These are phyloP conservation scores for Wasmannia auropunctata DNA, from an alignment of 1,140 invertebrate species.

Conservation along the genomic window DNA sequence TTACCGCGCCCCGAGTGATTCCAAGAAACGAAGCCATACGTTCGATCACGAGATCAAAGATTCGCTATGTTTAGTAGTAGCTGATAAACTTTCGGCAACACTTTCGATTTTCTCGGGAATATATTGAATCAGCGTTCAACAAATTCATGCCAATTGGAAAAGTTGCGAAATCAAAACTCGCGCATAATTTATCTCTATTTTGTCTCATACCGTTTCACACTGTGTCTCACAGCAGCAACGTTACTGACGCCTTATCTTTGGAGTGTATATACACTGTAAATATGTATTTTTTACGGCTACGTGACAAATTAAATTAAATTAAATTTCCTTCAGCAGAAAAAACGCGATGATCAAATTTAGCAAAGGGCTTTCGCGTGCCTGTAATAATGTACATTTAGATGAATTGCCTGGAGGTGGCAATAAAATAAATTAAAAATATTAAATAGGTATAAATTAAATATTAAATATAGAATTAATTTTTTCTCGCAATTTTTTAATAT, in stretches of 20 bases:
- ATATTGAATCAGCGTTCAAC: not conserved
- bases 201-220: too few species aligned
- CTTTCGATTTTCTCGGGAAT: not conserved
- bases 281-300: too few species aligned
- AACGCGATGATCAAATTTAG: not conserved
- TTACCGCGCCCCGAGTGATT: not conserved
- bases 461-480: not conserved
- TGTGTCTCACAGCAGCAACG: too few species aligned
- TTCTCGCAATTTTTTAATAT: not conserved
- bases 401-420: not conserved
- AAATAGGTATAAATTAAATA: too few species aligned
- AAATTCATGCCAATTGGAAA: not conserved
- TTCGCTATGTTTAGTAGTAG: constrained; percentile 16
- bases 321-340: not conserved
- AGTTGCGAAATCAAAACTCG: not conserved
- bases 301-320: too few species aligned
- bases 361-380: not conserved
- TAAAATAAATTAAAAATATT: not conserved
- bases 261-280: too few species aligned
- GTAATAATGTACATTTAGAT: not conserved
- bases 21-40: not conserved
- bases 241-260: too few species aligned
- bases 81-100: not conserved
- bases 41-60: constrained; percentile 15
- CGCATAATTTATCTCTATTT: too few species aligned